A percentile compares a stretch with the other conserved stretches of the same genome.
Conservation (phyloP, 1,140 invertebrate genomes). For the Ericerus pela region DNA sequence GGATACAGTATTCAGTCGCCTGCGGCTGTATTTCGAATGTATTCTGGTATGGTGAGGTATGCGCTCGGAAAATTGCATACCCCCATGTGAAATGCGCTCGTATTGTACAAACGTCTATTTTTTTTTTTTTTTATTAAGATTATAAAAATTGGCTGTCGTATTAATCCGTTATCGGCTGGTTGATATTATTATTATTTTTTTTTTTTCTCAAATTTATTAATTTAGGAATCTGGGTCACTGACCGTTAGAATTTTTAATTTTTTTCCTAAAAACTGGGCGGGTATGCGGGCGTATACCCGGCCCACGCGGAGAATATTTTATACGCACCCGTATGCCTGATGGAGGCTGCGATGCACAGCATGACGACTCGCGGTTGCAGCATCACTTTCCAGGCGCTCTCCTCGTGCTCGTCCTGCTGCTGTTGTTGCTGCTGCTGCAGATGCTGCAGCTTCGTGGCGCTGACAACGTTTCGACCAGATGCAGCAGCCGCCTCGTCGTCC, state of each 20-base stretch:
- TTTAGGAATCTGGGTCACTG: neutral
- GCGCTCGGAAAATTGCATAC: no score
- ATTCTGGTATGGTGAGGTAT: no score
- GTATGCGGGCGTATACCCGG: neutral
- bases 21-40: no score
- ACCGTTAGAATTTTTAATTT: neutral
- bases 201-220: neutral
- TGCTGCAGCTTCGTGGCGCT: neutral
- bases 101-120: no score
- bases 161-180: no score
- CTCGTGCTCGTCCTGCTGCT: conserved; percentile 31
- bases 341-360: conserved; percentile 71
- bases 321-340: conserved; percentile 70
- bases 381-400: conserved; percentile 54
- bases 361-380: conserved; percentile 56
- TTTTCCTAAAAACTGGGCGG: neutral
- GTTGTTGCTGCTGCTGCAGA: conserved; percentile 17
- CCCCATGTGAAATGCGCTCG: no score
- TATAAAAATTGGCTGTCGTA: no score
- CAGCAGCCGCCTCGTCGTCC: conserved; percentile 13
- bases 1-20: no score
- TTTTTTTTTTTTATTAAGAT: no score
- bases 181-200: no score
- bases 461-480: neutral
- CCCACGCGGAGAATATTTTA: neutral